Evolutionary conservation across 2,888 invertebrate genomes (phyloP), one percentile per base, ranked within the genome.

Genomic region (Arrhopalites spinosus): DNA sequence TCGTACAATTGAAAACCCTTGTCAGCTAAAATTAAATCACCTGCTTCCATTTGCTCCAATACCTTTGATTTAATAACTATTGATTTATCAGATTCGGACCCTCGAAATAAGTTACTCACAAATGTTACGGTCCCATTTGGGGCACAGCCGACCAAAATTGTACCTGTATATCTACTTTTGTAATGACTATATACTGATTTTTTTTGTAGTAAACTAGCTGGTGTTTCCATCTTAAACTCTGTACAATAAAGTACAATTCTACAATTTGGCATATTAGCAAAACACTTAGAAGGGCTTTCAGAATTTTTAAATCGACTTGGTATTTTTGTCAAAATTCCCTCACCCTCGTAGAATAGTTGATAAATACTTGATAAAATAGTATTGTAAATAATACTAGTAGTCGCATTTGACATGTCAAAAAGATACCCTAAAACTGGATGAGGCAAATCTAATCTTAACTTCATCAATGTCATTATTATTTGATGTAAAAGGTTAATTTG

Each of bases 11-110:
- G 77, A 45, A 83, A 82, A 2, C 81, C 82, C 43, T 81, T 75
- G 70, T 81, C 82, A 13, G 80, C 81, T 73, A 83, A 74, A 23
- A 83, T 77, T 13, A 76, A 63, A 73, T 81, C 81, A 56, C 79
- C 79, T 23, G 73, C 43, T 11, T 64, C 63, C 17, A 82, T 25
- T n/a, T 75, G 59, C 1, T 78, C 53, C 13, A 80, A 73, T 36
- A 80, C 71, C 2, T 73, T 78, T 72, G 71, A 73, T 53, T 79
- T 73, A 27, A 82, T 78, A 8, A 59, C 59, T 3, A 59, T 59
- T 17, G 59, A 59, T 23, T 59, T 59, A 59, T 59, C 59, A 7
- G 59, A 59, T 59, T n/a, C 25, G 5, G 59, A 59, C 2, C 59
- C 59, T 7, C 59, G 23, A 59, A 20, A 20, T 23, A 59, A 20